Conservation (phyloP, 2,797 vertebrate genomes). For the Mormyrops boulengeri region DNA sequence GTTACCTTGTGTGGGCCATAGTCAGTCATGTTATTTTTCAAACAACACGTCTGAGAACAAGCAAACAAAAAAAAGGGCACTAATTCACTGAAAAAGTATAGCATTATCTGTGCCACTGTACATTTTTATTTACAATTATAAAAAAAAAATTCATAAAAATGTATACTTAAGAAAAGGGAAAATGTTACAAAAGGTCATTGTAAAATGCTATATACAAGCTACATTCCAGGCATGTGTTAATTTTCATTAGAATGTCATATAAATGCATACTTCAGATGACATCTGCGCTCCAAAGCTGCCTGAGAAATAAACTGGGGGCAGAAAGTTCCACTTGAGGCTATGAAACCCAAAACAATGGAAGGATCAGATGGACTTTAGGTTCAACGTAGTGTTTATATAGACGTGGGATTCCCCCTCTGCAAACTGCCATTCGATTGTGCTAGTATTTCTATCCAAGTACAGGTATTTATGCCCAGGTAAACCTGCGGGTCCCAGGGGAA, state of each 20-base stretch:
- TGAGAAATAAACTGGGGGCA: conserved; percentile 72
- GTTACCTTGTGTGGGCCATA: conserved; percentile 65
- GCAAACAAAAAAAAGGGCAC: conserved; percentile 37
- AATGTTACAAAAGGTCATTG: conserved; percentile 86
- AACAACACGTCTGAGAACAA: conserved; percentile 70
- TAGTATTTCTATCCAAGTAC: not conserved
- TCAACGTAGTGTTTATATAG: conserved; percentile 41
- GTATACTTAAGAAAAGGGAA: conserved; percentile 72
- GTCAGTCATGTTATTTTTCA: conserved; percentile 72
- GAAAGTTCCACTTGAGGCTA: conserved; percentile 60
- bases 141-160: conserved; percentile 79
- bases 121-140: conserved; percentile 63
- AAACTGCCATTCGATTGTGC: not conserved
- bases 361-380: conserved; percentile 31
- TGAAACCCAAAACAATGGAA: not conserved
- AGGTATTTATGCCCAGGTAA: not conserved
- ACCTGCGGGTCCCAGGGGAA: not conserved
- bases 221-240: conserved; percentile 92
- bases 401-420: conserved; percentile 13
- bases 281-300: conserved; percentile 66
- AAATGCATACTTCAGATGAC: conserved; percentile 63
- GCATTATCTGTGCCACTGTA: conserved; percentile 53
- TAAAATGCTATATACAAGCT: conserved; percentile 98
- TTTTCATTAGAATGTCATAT: conserved; percentile 60
- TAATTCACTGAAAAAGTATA: conserved; percentile 43